These are phyloP conservation scores for Tragelaphus buxtoni DNA, from an alignment of 2,113 vertebrate species.

Conservation along the genomic window DNA sequence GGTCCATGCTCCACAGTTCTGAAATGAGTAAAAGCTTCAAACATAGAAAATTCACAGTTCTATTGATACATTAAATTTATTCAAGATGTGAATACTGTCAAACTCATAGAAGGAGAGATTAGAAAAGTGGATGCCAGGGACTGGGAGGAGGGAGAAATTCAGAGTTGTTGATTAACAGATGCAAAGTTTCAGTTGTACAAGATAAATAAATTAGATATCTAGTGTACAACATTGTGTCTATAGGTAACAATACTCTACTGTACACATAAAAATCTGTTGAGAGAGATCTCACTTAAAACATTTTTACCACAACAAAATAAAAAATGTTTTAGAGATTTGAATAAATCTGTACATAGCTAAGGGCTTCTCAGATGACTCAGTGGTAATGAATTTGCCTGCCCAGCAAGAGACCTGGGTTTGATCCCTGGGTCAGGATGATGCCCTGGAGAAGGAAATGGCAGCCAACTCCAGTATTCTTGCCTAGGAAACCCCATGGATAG, in stretches of 20 bases:
- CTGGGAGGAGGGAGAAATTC: neutral
- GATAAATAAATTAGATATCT: neutral
- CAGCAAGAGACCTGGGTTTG: neutral
- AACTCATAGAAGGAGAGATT: neutral
- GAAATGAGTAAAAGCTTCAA: neutral
- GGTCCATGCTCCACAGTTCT: neutral
- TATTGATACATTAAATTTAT: neutral
- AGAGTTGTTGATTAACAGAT: neutral
- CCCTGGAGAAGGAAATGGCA: neutral
- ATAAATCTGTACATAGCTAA: neutral
- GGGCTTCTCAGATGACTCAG: neutral
- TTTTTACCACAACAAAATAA: neutral
- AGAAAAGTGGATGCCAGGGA: neutral
- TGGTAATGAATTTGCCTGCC: neutral
- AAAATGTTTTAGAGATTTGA: neutral
- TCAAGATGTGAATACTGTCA: neutral
- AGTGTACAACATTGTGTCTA: neutral
- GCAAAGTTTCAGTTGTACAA: neutral
- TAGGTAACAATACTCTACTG: neutral
- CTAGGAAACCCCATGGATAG: neutral
- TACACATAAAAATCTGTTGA: neutral
- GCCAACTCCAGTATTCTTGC: neutral
- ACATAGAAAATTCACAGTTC: neutral
- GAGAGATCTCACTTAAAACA: neutral
- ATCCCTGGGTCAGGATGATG: neutral